Evolutionary conservation across 2,113 vertebrate species (phyloP).

Genomic region (Puntigrus tetrazona): DNA sequence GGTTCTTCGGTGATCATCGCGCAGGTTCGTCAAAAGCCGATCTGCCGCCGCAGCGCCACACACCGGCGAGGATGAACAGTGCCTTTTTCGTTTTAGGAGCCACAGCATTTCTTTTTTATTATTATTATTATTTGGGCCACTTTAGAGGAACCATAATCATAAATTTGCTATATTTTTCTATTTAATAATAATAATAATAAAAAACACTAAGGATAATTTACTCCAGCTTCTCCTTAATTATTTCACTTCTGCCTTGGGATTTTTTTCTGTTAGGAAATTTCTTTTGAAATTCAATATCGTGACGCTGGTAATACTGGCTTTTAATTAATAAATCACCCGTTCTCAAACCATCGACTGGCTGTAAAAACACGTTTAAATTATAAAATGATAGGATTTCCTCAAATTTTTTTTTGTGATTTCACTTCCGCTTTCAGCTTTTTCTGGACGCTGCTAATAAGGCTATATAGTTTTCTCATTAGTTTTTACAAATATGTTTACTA

Average conservation of each 20-base stretch:
- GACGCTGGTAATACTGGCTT: not conserved
- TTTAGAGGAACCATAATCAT: not conserved
- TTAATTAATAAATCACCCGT: too few relatives aligned
- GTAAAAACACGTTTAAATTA: not conserved
- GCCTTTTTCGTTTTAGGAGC: not conserved
- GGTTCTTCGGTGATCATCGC: constrained; percentile 15
- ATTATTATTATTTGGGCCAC: not conserved
- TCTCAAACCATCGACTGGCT: too few relatives aligned
- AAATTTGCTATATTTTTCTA: not conserved
- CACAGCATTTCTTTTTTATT: not conserved
- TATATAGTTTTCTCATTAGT: too few relatives aligned
- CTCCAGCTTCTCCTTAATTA: not conserved
- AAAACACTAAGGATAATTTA: not conserved
- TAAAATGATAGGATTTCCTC: not conserved
- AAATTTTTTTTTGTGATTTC: too few relatives aligned
- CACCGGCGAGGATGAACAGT: not conserved
- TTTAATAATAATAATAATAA: not conserved
- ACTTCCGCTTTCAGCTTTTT: too few relatives aligned
- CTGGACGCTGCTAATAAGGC: too few relatives aligned
- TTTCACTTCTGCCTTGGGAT: not conserved
- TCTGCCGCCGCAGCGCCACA: not conserved
- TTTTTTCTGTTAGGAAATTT: not conserved
- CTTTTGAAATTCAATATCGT: not conserved
- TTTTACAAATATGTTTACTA: too few relatives aligned
- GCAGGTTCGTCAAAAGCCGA: not conserved